phyloP scores from a whole-genome alignment of 2,113 vertebrate species.

The Microtus pennsylvanicus region DNA sequence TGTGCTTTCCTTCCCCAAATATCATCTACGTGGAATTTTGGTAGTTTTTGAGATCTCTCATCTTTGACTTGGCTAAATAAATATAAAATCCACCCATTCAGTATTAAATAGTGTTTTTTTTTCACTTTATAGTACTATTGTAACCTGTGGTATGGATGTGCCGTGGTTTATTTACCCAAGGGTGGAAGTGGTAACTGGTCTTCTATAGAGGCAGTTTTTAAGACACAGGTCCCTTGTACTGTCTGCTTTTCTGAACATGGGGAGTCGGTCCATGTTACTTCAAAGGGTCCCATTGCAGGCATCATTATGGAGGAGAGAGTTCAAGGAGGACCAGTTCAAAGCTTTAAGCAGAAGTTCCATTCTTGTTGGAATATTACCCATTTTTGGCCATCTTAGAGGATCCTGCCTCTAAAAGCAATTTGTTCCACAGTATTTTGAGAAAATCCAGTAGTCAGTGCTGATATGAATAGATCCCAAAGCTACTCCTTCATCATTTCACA shows the following conservation, averaged over 20 bases:
- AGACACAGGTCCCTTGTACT: neutral
- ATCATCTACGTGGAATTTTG: neutral
- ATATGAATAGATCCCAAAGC: neutral
- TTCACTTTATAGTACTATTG: neutral
- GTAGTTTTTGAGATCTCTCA: neutral
- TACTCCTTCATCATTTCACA: neutral
- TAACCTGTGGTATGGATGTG: neutral
- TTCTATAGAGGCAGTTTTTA: neutral
- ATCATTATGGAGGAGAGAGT: neutral
- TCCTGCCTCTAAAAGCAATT: neutral
- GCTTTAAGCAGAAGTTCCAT: neutral
- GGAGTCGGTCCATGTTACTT: neutral
- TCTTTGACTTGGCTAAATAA: slow-evolving; percentile 1
- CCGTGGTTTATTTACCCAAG: neutral
- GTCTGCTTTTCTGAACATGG: neutral
- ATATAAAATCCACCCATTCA: neutral
- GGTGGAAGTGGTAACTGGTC: neutral
- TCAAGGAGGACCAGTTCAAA: neutral
- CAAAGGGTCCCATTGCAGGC: neutral
- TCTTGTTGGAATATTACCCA: neutral
- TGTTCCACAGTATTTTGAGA: slow-evolving; percentile 23
- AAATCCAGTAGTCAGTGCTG: neutral
- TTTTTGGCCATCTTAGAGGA: neutral
- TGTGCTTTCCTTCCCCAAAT: neutral
- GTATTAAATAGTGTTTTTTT: neutral